Percentiles rank a stretch among this genome's conserved stretches.
phyloP scores from a whole-genome alignment of 1,140 invertebrate genomes.

The Atta colombica region DNA sequence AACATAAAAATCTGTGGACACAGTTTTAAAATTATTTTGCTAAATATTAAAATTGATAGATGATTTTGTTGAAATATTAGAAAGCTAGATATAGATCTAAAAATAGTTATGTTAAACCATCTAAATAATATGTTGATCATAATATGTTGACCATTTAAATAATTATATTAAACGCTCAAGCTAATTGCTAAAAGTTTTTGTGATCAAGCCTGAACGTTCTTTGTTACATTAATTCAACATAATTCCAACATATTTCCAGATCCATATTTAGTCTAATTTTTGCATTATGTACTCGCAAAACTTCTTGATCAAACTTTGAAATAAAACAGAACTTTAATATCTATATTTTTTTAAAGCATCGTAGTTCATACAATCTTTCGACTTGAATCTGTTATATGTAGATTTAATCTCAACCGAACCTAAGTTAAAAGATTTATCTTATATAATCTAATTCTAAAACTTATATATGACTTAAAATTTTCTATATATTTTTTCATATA shows the following conservation, averaged over 20 bases:
- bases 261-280: too few species aligned
- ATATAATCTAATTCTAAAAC: slow-evolving; percentile 9
- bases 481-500: not conserved
- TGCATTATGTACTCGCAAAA: too few species aligned
- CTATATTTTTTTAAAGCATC: not conserved
- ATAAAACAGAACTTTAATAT: not conserved
- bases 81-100: too few species aligned
- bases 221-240: too few species aligned
- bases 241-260: too few species aligned
- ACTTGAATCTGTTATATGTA: not conserved
- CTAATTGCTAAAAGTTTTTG: too few species aligned
- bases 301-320: not conserved
- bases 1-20: not conserved
- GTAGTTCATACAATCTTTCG: not conserved
- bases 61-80: too few species aligned
- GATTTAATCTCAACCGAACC: not conserved
- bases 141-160: too few species aligned
- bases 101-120: too few species aligned
- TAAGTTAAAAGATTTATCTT: not conserved
- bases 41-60: not conserved
- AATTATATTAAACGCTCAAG: too few species aligned
- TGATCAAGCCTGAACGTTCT: too few species aligned
- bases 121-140: too few species aligned
- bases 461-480: not conserved
- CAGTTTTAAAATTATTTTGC: slow-evolving; percentile 12